Conservation (phyloP, 2,797 vertebrate species). For the Paedocypris micromegethes region DNA sequence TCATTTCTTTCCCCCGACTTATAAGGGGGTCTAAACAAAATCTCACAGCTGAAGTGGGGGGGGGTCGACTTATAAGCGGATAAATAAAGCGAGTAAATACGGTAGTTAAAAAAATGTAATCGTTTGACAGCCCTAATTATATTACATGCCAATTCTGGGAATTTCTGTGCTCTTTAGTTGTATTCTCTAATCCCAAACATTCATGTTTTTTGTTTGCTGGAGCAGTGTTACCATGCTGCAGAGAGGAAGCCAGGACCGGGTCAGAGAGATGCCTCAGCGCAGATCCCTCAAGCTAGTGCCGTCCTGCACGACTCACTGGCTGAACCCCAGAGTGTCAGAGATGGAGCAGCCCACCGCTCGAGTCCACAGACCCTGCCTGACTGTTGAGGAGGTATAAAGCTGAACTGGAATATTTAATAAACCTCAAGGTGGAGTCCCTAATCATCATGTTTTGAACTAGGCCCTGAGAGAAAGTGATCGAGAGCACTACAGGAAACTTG, state of each 20-base stretch:
- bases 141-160: no score
- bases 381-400: constrained; percentile 70
- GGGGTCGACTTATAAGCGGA: no score
- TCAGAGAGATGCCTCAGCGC: constrained; percentile 55
- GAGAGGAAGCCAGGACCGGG: constrained; percentile 48
- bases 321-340: constrained; percentile 35
- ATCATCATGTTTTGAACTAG: constrained; percentile 48
- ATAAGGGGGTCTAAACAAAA: no score
- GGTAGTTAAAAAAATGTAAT: no score
- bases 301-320: constrained; percentile 51
- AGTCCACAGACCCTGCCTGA: constrained; percentile 65
- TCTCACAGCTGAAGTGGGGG: no score
- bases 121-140: no score
- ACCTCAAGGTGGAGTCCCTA: neutral
- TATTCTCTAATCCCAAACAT: neutral
- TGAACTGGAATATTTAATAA: neutral
- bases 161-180: neutral
- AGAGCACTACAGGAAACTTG: constrained; percentile 69
- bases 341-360: constrained; percentile 51
- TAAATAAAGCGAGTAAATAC: no score
- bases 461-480: constrained; percentile 69
- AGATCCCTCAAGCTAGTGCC: constrained; percentile 65
- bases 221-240: constrained; percentile 34
- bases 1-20: no score
- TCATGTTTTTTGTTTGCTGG: constrained; percentile 16